phyloP scores from a whole-genome alignment of 2,888 invertebrate genomes.

The Dryobotodes eremita region DNA sequence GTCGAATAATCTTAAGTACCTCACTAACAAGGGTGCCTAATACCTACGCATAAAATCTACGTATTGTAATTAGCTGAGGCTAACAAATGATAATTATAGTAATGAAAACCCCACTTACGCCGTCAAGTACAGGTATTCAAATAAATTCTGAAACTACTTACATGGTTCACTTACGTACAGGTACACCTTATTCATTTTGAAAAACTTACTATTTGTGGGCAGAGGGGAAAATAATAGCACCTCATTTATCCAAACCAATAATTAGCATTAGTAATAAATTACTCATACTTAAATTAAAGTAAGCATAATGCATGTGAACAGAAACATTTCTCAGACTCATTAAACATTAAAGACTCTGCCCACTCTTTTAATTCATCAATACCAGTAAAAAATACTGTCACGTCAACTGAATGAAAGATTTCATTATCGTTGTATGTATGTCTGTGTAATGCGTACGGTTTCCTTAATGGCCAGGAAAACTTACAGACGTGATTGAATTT shows the following conservation, averaged over 20 bases:
- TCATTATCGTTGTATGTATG: slow-evolving; percentile 44
- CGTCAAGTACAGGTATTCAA: slow-evolving; percentile 30
- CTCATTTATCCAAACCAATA: slow-evolving; percentile 22
- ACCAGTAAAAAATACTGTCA: slow-evolving; percentile 30
- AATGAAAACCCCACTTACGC: slow-evolving; percentile 46
- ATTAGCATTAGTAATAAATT: slow-evolving; percentile 26
- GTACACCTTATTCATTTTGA: slow-evolving; percentile 20
- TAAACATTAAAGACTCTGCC: slow-evolving; percentile 38
- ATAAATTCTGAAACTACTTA: slow-evolving; percentile 49
- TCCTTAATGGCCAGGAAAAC: slow-evolving; percentile 37
- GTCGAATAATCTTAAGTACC: slow-evolving; percentile 11
- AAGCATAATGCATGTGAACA: slow-evolving; percentile 11
- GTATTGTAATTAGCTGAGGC: slow-evolving; percentile 25
- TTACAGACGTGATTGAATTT: slow-evolving; percentile 45
- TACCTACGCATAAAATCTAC: slow-evolving; percentile 12
- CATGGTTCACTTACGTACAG: neutral
- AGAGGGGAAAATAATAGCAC: slow-evolving; percentile 9
- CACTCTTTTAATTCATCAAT: slow-evolving; percentile 47
- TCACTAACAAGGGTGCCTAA: slow-evolving; percentile 37
- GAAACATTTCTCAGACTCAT: slow-evolving; percentile 31
- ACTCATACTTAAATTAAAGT: slow-evolving; percentile 5
- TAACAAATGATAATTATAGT: slow-evolving; percentile 44
- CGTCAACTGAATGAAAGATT: slow-evolving; percentile 58
- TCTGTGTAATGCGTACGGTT: slow-evolving; percentile 46
- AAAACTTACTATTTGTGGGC: slow-evolving; percentile 8